Base-by-base conservation (phyloP, 2,797 vertebrate species). In the Yasuhikotakia modesta region DNA sequence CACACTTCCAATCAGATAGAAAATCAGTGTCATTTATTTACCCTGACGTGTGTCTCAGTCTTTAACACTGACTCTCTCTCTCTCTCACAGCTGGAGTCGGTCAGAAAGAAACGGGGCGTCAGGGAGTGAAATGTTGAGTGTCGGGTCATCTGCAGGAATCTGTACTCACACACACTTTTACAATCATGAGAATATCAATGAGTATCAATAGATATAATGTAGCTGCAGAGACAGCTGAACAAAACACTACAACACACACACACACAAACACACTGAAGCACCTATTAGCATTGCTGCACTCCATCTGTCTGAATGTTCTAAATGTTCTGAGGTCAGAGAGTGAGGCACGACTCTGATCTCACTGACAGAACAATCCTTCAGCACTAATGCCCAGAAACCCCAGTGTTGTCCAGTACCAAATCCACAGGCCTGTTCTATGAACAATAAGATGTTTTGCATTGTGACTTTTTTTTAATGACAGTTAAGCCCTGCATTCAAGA, bases 51-150 rank as follows among this genome's bases (percentile, higher is more conserved):
- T 3, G 14, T 19, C 19, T 48, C 5, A 11, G 2, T 50, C 24
- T 58, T 22, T 21, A 14, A n/a, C 60, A 27, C 24, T 19, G 13
- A 17, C 48, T 48, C 13, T 61, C 30, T 69, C 7, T 19, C 1
- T 78, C 55, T 78, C 7, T 74, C 16, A 58, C 79, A 94, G 93
- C 84, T 94, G 87, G 91, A 93, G 63, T 90, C 91, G 0, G 86
- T 94, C 48, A 87, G 81, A 82, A 91, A 87, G 78, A 91, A 89
- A 77, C 90, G 89, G 11, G 66, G 85, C 5, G 83, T 86, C 76
- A 94, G 85, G 91, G 70, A 73, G 32, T 71, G 80, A 78, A 43
- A 19, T 63, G 16, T 27, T 3, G 58, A 69, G 50, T 58, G 35
- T 5, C 7, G 6, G 30, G 16, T 13, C 70, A 64, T 67, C 73